These are phyloP conservation scores for Drosophila picticornis DNA, from an alignment of 2,888 invertebrate genomes.

Conservation along the genomic window DNA sequence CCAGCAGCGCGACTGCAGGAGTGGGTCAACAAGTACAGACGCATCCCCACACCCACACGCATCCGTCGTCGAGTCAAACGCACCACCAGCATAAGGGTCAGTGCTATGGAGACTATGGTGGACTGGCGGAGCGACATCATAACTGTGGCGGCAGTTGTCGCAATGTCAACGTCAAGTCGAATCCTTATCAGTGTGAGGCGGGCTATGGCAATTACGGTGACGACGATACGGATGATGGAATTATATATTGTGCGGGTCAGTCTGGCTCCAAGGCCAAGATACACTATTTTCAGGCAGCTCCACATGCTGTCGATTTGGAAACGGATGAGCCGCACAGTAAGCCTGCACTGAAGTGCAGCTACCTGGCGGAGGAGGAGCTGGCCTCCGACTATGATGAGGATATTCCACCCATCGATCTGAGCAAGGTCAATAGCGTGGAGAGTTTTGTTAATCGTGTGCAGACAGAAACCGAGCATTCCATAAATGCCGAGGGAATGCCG, in stretches of 20 bases:
- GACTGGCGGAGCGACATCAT: conserved; percentile 80
- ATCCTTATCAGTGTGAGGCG: conserved; percentile 84
- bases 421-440: conserved; percentile 75
- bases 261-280: conserved; percentile 59
- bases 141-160: conserved; percentile 83
- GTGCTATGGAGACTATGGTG: conserved; percentile 82
- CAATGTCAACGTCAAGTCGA: conserved; percentile 82
- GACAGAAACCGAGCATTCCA: conserved; percentile 76
- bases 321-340: conserved; percentile 38
- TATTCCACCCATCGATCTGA: conserved; percentile 80
- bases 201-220: conserved; percentile 82
- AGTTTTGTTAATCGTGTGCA: conserved; percentile 81
- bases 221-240: conserved; percentile 82
- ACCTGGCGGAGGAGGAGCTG: conserved; percentile 74
- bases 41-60: conserved; percentile 17
- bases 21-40: conserved; percentile 61
- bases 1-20: conserved; percentile 80
- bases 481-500: conserved; percentile 82
- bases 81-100: conserved; percentile 79
- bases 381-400: conserved; percentile 81
- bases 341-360: conserved; percentile 54
- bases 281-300: conserved; percentile 71
- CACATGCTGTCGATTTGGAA: conserved; percentile 49
- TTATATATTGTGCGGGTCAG: conserved; percentile 80
- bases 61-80: conserved; percentile 44